phyloP scores from a whole-genome alignment of 1,140 invertebrate genomes.

The Ganaspis sp. region DNA sequence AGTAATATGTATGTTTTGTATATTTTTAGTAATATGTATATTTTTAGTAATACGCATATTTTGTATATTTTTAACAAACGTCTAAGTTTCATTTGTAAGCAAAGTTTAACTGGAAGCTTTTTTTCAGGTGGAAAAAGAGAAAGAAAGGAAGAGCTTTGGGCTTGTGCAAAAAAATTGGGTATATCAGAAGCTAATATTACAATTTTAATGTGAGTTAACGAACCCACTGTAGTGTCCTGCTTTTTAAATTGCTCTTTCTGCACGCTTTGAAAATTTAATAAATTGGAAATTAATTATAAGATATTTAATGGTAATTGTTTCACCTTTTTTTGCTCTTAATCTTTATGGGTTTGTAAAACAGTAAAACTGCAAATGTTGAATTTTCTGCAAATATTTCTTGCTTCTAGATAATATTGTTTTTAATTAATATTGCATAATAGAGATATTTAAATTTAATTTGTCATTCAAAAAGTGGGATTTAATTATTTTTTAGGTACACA shows the following conservation, averaged over 20 bases:
- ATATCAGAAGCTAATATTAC: constrained; percentile 85
- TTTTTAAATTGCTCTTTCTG: constrained; percentile 30
- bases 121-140: constrained; percentile 82
- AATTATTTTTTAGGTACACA: constrained; percentile 77
- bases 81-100: constrained; percentile 31
- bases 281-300: background rate
- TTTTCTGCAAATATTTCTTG: background rate
- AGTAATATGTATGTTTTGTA: too few relatives aligned
- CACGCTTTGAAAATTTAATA: background rate
- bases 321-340: background rate
- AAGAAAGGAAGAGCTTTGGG: constrained; percentile 87
- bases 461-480: constrained; percentile 21
- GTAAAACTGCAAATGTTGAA: constrained; percentile 3
- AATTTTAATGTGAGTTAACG: constrained; percentile 76
- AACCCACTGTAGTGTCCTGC: constrained; percentile 34
- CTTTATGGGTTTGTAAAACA: background rate
- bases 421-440: background rate
- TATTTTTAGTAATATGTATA: too few relatives aligned
- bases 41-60: too few relatives aligned
- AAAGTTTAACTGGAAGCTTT: constrained; percentile 42
- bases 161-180: constrained; percentile 86
- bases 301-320: background rate
- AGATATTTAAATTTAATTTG: background rate
- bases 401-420: background rate
- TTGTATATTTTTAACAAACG: too few relatives aligned